These are phyloP conservation scores for Polyommatus iphigenia DNA, from an alignment of 2,888 invertebrate genomes.

Conservation along the genomic window DNA sequence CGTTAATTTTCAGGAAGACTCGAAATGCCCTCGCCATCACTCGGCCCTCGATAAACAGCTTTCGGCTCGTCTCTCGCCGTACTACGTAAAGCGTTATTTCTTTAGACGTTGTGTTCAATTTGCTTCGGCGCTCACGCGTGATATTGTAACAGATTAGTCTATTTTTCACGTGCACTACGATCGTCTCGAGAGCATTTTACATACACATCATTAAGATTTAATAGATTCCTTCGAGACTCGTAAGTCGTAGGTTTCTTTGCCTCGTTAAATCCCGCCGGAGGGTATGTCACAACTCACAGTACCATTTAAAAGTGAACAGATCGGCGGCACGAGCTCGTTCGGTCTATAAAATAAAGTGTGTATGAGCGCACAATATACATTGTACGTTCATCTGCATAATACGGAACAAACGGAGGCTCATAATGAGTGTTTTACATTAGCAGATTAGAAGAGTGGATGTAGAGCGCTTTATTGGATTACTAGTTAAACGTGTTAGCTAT, in stretches of 20 bases:
- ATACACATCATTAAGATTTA: slow-evolving; percentile 34
- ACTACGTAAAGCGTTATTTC: slow-evolving; percentile 43
- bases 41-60: slow-evolving; percentile 61
- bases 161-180: slow-evolving; percentile 28
- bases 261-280: slow-evolving; percentile 23
- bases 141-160: slow-evolving; percentile 35
- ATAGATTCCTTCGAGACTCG: slow-evolving; percentile 3
- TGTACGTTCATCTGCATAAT: slow-evolving; percentile 1
- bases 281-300: background rate
- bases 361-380: background rate
- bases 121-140: slow-evolving; percentile 34
- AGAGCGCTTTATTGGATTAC: slow-evolving; percentile 28
- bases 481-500: slow-evolving; percentile 29
- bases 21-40: slow-evolving; percentile 64
- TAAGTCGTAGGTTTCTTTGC: background rate
- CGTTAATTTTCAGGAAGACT: slow-evolving; percentile 78
- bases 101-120: slow-evolving; percentile 40
- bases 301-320: background rate
- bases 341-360: background rate
- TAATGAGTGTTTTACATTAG: slow-evolving; percentile 17
- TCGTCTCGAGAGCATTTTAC: slow-evolving; percentile 32
- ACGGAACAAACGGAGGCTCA: slow-evolving; percentile 13
- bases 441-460: slow-evolving; percentile 26
- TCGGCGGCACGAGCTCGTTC: background rate
- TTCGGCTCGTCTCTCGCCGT: slow-evolving; percentile 58